Evolutionary conservation across 1,140 invertebrate species (phyloP).

Genomic region (Sinonovacula constricta): DNA sequence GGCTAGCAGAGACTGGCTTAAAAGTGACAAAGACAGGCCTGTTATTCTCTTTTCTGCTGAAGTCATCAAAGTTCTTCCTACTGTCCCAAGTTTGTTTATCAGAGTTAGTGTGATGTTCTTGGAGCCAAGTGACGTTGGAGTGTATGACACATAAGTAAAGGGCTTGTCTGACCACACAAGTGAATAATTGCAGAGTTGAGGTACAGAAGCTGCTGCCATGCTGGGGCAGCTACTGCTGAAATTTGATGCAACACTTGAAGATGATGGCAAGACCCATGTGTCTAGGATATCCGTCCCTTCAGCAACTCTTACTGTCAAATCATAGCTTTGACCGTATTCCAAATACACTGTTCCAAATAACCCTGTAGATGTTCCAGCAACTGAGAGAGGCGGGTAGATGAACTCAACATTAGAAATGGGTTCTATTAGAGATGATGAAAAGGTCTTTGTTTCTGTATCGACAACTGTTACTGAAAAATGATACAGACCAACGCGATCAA

Average conservation of each 20-base stretch:
- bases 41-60: conserved; percentile 27
- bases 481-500: conserved; percentile 16
- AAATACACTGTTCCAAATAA: conserved; percentile 47
- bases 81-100: conserved; percentile 21
- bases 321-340: conserved; percentile 12
- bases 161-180: conserved; percentile 52
- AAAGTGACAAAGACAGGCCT: conserved; percentile 21
- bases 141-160: conserved; percentile 42
- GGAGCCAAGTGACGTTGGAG: conserved; percentile 2
- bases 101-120: conserved; percentile 14
- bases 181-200: conserved; percentile 24
- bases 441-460: background rate
- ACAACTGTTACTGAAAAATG: background rate
- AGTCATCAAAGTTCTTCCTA: conserved; percentile 17
- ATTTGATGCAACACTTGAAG: background rate
- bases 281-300: conserved; percentile 48
- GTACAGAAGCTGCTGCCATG: conserved; percentile 2
- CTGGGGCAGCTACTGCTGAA: conserved; percentile 29
- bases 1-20: background rate
- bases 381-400: conserved; percentile 50
- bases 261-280: conserved; percentile 38
- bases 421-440: conserved; percentile 16
- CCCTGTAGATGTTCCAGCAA: background rate
- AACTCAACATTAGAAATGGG: conserved; percentile 41
- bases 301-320: conserved; percentile 44